Conservation (phyloP, 2,113 vertebrate species). For the Grus americana region DNA sequence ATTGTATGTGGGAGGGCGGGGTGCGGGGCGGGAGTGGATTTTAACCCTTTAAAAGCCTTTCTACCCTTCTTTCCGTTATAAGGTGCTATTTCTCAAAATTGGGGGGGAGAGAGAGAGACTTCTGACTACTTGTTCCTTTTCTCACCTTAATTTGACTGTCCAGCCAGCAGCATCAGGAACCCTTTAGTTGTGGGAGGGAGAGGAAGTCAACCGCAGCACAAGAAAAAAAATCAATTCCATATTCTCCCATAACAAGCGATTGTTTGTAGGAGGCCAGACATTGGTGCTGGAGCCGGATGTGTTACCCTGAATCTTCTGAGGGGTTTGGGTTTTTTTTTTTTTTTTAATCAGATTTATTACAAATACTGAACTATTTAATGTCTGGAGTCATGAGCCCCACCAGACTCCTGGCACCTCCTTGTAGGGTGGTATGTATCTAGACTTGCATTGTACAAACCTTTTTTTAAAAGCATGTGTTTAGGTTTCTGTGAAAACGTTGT, state of each 20-base stretch:
- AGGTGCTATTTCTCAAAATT: constrained; percentile 63
- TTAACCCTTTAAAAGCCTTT: constrained; percentile 24
- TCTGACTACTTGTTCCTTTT: background rate
- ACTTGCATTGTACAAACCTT: constrained; percentile 69
- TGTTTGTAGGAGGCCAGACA: background rate
- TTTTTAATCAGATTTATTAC: constrained; percentile 29
- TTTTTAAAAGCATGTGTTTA: constrained; percentile 77
- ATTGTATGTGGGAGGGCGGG: background rate
- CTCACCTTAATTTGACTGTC: background rate
- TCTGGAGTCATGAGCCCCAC: constrained; percentile 34
- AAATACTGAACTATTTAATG: constrained; percentile 50
- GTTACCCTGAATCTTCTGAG: constrained; percentile 24
- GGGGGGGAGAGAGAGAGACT: background rate
- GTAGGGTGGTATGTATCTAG: constrained; percentile 53
- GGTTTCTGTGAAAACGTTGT: constrained; percentile 77
- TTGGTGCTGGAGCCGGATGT: constrained; percentile 10
- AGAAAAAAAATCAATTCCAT: background rate
- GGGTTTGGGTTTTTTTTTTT: background rate
- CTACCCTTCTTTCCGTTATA: background rate
- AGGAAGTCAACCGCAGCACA: constrained; percentile 66
- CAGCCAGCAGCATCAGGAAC: background rate
- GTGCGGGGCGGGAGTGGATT: background rate
- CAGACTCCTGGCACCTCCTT: constrained; percentile 41
- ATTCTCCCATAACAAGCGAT: background rate
- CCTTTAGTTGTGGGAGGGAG: background rate